Evolutionary conservation across 2,888 invertebrate species (phyloP).

Genomic region (Cryptosula pallasiana): DNA sequence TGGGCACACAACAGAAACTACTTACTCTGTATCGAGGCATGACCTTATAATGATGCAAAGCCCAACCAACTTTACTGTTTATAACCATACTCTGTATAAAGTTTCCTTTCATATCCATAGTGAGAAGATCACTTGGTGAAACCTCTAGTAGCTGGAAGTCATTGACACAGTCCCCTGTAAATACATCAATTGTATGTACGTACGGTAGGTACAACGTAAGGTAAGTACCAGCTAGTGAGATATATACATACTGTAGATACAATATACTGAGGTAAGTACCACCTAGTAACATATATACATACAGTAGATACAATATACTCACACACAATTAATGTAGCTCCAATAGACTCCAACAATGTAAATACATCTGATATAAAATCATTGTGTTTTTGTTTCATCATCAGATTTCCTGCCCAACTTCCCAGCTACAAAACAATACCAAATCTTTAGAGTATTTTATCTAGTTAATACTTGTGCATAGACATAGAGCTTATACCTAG

Average conservation of each 20-base stretch:
- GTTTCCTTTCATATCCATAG: conserved; percentile 63
- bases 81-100: conserved; percentile 62
- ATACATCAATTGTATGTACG: neutral
- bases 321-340: conserved; percentile 38
- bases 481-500: too few species aligned
- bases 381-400: conserved; percentile 63
- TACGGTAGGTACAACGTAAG: too few species aligned
- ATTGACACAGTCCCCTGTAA: conserved; percentile 1
- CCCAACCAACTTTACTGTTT: conserved; percentile 55
- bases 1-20: conserved; percentile 7
- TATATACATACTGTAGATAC: too few species aligned
- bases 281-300: neutral
- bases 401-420: conserved; percentile 66
- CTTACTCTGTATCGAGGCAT: conserved; percentile 42
- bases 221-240: neutral
- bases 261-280: too few species aligned
- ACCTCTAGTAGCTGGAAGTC: neutral
- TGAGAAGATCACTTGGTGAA: conserved; percentile 57
- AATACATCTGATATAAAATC: conserved; percentile 68
- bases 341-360: conserved; percentile 38
- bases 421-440: conserved; percentile 50
- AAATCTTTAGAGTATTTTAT: too few species aligned
- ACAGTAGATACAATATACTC: conserved; percentile 20
- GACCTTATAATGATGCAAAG: conserved; percentile 66
- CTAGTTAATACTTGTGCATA: too few species aligned